A percentile compares a stretch with the other conserved stretches of the same genome.
These are phyloP conservation scores for Halictus quadricinctus DNA, from an alignment of 2,888 invertebrate species.

Conservation along the genomic window DNA sequence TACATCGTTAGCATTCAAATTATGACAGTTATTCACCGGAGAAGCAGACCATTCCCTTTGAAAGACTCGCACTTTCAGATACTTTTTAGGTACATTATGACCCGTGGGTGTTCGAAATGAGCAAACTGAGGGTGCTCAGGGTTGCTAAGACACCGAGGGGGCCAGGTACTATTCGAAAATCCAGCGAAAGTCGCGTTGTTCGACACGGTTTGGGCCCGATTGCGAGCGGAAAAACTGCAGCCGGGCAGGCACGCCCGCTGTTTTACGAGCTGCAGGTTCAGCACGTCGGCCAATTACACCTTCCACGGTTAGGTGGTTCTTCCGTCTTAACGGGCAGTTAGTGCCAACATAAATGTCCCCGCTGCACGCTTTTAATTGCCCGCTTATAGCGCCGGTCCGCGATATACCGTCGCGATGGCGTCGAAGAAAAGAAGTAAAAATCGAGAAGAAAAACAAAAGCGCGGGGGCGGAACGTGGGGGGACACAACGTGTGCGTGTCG, in stretches of 20 bases:
- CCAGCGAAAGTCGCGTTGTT: constrained; percentile 33
- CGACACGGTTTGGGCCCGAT: constrained; percentile 22
- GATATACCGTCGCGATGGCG: constrained; percentile 40
- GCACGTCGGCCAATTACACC: constrained; percentile 80
- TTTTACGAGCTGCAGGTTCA: constrained; percentile 79
- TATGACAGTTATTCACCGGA: too few relatives aligned
- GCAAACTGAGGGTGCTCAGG: neutral
- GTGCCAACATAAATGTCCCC: constrained; percentile 79
- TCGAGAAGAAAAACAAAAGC: neutral
- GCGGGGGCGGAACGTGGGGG: constrained; percentile 36
- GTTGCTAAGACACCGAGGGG: neutral
- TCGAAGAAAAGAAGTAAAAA: neutral
- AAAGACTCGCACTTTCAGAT: too few relatives aligned
- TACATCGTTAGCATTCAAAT: too few relatives aligned
- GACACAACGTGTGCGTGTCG: neutral
- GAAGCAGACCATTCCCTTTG: too few relatives aligned
- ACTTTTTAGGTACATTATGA: too few relatives aligned
- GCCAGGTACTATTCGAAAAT: constrained; percentile 27
- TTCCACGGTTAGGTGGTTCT: constrained; percentile 77
- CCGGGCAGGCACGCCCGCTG: constrained; percentile 71
- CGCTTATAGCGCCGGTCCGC: constrained; percentile 60
- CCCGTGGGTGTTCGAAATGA: neutral
- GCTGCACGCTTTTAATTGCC: constrained; percentile 78
- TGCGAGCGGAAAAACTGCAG: constrained; percentile 60
- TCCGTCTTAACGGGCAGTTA: constrained; percentile 80